Evolutionary conservation across 2,797 vertebrate species (phyloP).

Genomic region (Typhlichthys subterraneus): DNA sequence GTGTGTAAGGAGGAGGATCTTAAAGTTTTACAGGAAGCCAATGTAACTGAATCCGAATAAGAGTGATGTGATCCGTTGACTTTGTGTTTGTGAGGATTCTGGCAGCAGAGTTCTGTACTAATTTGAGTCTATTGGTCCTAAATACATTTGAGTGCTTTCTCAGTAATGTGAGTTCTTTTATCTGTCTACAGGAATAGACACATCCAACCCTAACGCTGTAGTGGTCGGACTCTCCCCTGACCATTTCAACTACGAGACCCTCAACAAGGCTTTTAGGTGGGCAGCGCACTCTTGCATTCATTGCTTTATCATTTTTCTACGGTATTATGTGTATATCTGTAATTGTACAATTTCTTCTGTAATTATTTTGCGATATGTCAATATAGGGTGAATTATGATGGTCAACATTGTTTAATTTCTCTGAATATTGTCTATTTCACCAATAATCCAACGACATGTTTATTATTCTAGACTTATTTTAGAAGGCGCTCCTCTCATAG

Average conservation of each 20-base stretch:
- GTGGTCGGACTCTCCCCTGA: slow-evolving; percentile 91
- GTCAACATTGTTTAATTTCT: neutral
- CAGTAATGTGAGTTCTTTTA: neutral
- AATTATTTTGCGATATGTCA: neutral
- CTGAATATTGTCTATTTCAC: neutral
- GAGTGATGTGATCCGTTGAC: too few relatives aligned
- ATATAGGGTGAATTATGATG: neutral
- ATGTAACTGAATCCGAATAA: too few relatives aligned
- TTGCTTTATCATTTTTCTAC: too few relatives aligned
- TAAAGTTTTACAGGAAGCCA: too few relatives aligned
- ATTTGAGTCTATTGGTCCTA: too few relatives aligned
- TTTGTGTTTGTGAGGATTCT: too few relatives aligned
- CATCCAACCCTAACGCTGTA: slow-evolving; percentile 88
- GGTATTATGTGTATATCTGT: too few relatives aligned
- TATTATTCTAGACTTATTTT: slow-evolving; percentile 80
- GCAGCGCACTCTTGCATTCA: neutral
- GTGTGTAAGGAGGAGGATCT: too few relatives aligned
- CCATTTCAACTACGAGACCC: slow-evolving; percentile 89
- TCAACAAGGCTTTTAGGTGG: slow-evolving; percentile 92
- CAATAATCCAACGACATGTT: neutral
- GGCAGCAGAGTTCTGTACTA: too few relatives aligned
- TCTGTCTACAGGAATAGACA: slow-evolving; percentile 81
- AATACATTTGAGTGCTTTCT: neutral
- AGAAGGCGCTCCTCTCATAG: slow-evolving; percentile 90
- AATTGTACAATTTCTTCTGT: neutral